Conservation (phyloP, 2,888 invertebrate species). For the Drosophila birchii region DNA sequence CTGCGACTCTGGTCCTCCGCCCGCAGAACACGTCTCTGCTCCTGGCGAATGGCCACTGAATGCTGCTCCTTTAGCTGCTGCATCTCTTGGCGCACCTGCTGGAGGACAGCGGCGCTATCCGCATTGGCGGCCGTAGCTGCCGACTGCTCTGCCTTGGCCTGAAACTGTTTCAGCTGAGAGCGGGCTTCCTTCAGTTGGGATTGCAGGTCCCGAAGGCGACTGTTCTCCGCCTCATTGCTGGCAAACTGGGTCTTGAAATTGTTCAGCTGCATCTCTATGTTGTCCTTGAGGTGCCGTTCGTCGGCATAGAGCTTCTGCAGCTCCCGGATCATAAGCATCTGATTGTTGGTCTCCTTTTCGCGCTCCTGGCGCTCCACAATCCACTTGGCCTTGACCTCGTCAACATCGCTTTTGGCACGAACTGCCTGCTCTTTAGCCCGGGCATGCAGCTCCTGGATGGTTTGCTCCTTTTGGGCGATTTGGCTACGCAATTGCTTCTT, state of each 20-base stretch:
- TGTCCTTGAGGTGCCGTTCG: constrained; percentile 91
- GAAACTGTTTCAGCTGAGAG: constrained; percentile 88
- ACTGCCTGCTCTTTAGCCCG: constrained; percentile 87
- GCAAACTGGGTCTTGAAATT: constrained; percentile 85
- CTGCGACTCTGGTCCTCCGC: constrained; percentile 90
- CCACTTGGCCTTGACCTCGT: constrained; percentile 90
- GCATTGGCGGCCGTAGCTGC: constrained; percentile 79
- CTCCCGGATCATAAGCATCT: constrained; percentile 92
- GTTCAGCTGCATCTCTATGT: constrained; percentile 88
- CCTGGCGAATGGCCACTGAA: constrained; percentile 89
- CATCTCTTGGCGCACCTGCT: constrained; percentile 90
- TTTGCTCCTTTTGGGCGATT: constrained; percentile 85
- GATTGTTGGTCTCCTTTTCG: constrained; percentile 92
- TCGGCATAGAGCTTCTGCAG: constrained; percentile 90
- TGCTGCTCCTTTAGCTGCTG: constrained; percentile 90
- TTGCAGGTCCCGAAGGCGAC: constrained; percentile 85
- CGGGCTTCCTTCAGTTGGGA: constrained; percentile 88
- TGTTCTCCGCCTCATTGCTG: constrained; percentile 81
- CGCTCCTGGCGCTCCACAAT: constrained; percentile 92
- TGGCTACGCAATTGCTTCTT: constrained; percentile 88
- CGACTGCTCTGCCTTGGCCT: constrained; percentile 77
- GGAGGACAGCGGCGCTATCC: constrained; percentile 85
- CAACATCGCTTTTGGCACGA: constrained; percentile 87
- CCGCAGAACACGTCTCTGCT: constrained; percentile 89
- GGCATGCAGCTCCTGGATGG: constrained; percentile 87